Base-by-base conservation (phyloP, 2,888 invertebrate species). In the Liodrosophila aerea region DNA sequence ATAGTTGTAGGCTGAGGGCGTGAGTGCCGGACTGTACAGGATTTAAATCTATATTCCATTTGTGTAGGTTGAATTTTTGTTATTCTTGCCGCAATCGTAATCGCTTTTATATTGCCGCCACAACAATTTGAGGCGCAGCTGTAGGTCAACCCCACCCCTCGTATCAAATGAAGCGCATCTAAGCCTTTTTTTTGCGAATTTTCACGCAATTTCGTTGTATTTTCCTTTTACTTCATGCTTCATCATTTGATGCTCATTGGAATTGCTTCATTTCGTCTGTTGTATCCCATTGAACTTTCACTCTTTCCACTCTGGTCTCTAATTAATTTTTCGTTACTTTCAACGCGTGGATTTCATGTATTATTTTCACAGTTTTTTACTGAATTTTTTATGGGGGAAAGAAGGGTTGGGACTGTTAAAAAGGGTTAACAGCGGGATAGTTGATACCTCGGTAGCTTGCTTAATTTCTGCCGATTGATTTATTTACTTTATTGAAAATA, bases 271-370 rank as follows among this genome's bases (percentile, higher is more conserved):
- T 78, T 84, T 22, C 22, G n/a, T 75, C 56, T 51, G 44, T 12
- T 34, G 46, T 50, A 43, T 53, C 61, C 43, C 67, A 71, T 73
- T 76, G 85, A 85, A 81, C 81, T 81, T 85, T 82, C 80, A 73
- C 80, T 77, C 70, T 22, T 46, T 33, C 7, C 46, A 49, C 29
- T 44, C 34, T 27, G 64, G 39, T 61, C 63, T 80, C 85, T 76
- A 80, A 80, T 85, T 80, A 80, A 66, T 78, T 82, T 82, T 75
- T 67, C 13, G 57, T 33, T 67, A 67, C 43, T 60, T 60, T 73
- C 43, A 56, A 49, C 40, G 11, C 22, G 2, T 22, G 11, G 43
- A 51, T 49, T 59, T 67, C 13, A 44, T 52, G 50, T 53, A 44
- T 71, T 29, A 46, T 51, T 73, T 75, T 72, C 39, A 34, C 33